A percentile compares a stretch with the other conserved stretches of the same genome.
Conservation (phyloP, 2,797 vertebrate genomes). For the Anguilla megastoma region DNA sequence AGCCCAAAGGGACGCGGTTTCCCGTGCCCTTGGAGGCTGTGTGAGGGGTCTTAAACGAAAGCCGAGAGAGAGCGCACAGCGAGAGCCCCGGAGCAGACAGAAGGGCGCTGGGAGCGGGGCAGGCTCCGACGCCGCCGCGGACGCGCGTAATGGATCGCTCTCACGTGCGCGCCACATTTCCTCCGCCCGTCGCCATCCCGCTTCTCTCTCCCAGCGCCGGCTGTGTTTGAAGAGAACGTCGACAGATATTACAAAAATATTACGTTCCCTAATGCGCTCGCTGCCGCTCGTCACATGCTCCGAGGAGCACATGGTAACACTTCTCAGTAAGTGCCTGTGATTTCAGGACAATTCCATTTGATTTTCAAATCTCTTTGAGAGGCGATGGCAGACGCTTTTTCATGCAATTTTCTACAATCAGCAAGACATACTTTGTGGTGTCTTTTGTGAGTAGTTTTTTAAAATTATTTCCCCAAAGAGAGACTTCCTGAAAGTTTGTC, state of each 20-base stretch:
- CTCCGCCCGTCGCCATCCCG: background rate
- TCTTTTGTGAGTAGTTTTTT: conserved; percentile 17
- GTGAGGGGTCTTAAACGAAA: background rate
- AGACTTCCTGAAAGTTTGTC: conserved; percentile 10
- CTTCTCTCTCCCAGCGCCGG: conserved; percentile 28
- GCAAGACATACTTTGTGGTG: conserved; percentile 9
- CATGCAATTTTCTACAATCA: conserved; percentile 17
- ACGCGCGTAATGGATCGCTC: conserved; percentile 29
- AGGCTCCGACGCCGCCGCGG: background rate
- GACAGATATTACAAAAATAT: conserved; percentile 43
- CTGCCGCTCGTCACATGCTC: conserved; percentile 26
- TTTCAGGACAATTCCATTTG: conserved; percentile 23
- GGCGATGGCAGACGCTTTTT: background rate
- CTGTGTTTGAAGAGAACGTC: conserved; percentile 12
- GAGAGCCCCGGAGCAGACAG: conserved; percentile 12
- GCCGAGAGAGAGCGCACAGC: background rate
- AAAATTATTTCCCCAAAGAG: background rate
- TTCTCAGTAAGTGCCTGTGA: conserved; percentile 36
- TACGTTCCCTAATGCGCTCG: conserved; percentile 43
- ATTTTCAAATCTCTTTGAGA: conserved; percentile 16
- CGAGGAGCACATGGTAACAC: conserved; percentile 46
- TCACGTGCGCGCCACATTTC: conserved; percentile 31
- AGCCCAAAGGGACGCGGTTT: background rate
- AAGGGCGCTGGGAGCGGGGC: conserved; percentile 28
- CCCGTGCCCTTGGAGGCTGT: background rate